A percentile compares a stretch with the other conserved stretches of the same genome.
These are phyloP conservation scores for Drosophila quasianomalipes DNA, from an alignment of 2,888 invertebrate species.

Conservation along the genomic window DNA sequence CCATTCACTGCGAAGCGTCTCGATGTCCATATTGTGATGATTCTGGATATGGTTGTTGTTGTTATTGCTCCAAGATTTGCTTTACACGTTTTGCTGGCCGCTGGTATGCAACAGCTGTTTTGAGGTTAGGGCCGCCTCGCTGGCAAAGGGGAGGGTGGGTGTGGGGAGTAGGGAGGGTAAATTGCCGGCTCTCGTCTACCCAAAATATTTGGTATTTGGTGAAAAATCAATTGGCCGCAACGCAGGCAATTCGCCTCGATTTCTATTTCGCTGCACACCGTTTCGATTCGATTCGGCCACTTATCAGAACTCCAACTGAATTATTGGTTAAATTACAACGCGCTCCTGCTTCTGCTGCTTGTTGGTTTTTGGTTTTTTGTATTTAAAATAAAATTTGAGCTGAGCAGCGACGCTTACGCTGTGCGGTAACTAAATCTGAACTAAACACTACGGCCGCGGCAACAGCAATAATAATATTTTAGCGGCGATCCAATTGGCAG, in stretches of 20 bases:
- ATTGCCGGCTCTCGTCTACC: constrained; percentile 42
- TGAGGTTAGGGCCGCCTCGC: constrained; percentile 52
- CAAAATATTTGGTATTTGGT: constrained; percentile 34
- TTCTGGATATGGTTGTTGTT: constrained; percentile 13
- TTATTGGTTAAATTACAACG: constrained; percentile 19
- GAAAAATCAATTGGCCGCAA: constrained; percentile 61
- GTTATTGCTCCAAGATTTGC: constrained; percentile 12
- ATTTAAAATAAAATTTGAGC: constrained; percentile 68
- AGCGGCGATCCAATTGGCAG: constrained; percentile 6
- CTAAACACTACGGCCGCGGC: constrained; percentile 42
- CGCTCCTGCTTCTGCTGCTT: constrained; percentile 19
- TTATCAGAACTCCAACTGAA: constrained; percentile 5
- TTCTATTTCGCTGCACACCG: constrained; percentile 32
- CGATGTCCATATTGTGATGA: constrained; percentile 85
- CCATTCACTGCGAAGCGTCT: constrained; percentile 90
- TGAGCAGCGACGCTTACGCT: constrained; percentile 55
- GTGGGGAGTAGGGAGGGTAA: constrained; percentile 16
- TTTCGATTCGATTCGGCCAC: constrained; percentile 36
- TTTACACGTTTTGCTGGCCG: constrained; percentile 42
- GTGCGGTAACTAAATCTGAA: constrained; percentile 56
- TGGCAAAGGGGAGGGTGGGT: constrained; percentile 5
- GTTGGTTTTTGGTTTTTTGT: constrained; percentile 36
- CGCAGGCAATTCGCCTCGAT: constrained; percentile 15
- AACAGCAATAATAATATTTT: not conserved
- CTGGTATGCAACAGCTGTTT: constrained; percentile 72